Conservation (phyloP, 1,140 invertebrate species). For the Pinna nobilis region DNA sequence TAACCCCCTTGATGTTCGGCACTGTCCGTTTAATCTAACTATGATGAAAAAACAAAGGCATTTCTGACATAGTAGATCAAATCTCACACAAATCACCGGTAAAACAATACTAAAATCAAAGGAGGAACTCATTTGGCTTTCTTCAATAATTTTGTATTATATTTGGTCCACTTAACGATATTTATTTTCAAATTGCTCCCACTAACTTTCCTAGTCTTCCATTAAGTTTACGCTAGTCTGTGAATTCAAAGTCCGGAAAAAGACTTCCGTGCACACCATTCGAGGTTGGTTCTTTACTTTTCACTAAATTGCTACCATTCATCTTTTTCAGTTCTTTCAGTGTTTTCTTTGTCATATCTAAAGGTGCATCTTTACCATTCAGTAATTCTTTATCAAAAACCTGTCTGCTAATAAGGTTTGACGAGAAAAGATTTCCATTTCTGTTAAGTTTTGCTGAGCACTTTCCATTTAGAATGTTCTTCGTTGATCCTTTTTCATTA, state of each 20-base stretch:
- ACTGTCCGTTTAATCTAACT: too few species aligned
- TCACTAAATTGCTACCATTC: not conserved
- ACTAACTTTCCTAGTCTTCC: not conserved
- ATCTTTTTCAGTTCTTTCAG: not conserved
- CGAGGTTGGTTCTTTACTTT: not conserved
- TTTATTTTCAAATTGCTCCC: too few species aligned
- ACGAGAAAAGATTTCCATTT: conserved; percentile 4
- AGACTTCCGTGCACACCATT: conserved; percentile 4
- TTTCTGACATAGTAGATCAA: too few species aligned
- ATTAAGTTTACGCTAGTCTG: not conserved
- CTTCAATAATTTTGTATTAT: too few species aligned
- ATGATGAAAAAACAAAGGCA: not conserved
- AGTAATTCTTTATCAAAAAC: too few species aligned
- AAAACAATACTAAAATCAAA: too few species aligned
- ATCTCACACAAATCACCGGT: too few species aligned
- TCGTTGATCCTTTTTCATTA: conserved; percentile 5
- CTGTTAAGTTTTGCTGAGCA: not conserved
- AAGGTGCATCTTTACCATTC: not conserved
- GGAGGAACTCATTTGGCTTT: too few species aligned
- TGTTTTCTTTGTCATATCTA: conserved; percentile 17
- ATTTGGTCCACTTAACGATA: too few species aligned
- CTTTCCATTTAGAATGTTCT: not conserved
- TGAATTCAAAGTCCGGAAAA: conserved; percentile 17
- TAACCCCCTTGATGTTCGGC: too few species aligned
- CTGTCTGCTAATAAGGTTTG: too few species aligned